Evolutionary conservation across 1,140 invertebrate species (phyloP).

Genomic region (Dreissena rostriformis): DNA sequence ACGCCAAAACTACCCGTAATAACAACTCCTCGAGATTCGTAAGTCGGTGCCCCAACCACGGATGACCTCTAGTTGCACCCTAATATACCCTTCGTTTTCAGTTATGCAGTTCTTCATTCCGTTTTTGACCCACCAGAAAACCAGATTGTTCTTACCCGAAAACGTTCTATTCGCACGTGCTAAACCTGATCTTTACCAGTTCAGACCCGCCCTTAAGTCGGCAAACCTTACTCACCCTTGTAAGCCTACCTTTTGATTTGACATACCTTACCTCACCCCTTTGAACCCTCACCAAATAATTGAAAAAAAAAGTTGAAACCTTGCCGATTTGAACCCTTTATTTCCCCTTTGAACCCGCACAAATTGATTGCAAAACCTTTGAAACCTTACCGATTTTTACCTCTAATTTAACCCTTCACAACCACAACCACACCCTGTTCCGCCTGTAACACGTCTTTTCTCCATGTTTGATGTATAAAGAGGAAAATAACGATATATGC

Average conservation of each 20-base stretch:
- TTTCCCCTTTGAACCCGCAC: no score
- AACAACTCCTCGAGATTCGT: conserved; percentile 86
- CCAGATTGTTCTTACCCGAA: conserved; percentile 8
- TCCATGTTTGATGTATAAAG: no score
- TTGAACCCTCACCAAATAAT: no score
- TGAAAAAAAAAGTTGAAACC: no score
- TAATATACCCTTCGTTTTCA: neutral
- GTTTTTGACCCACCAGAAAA: neutral
- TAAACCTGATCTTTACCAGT: neutral
- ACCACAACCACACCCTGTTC: no score
- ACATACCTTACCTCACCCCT: no score
- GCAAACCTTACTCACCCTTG: conserved; percentile 7
- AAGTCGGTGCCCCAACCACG: conserved; percentile 67
- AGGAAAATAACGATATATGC: no score
- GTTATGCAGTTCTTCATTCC: neutral
- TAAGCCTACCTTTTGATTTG: neutral
- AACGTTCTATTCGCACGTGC: conserved; percentile 1
- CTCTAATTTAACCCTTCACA: no score
- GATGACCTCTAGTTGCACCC: neutral
- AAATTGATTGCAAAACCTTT: no score
- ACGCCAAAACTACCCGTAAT: conserved; percentile 85
- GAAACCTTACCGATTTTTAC: no score
- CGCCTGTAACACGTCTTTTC: no score
- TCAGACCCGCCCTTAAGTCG: neutral
- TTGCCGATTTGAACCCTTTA: no score